A percentile compares a stretch with the other conserved stretches of the same genome.
Conservation (phyloP, 2,888 invertebrate species). For the Ormyrus rosae region DNA sequence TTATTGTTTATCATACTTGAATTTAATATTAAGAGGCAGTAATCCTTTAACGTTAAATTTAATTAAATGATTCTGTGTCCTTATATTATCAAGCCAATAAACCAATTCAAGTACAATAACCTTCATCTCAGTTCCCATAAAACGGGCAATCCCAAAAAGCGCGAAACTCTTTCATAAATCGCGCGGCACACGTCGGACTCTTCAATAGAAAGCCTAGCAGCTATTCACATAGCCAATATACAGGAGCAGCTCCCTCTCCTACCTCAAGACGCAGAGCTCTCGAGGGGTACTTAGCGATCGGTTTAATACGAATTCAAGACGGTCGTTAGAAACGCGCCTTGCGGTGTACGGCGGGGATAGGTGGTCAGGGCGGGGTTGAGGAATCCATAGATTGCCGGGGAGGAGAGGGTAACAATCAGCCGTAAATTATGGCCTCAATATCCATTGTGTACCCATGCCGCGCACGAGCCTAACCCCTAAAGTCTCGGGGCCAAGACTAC, state of each 20-base stretch:
- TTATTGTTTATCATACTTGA: no score
- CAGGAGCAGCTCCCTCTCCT: background rate
- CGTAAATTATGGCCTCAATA: constrained; percentile 77
- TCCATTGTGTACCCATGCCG: constrained; percentile 73
- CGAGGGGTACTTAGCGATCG: constrained; percentile 54
- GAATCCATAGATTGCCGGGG: constrained; percentile 74
- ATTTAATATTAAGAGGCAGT: no score
- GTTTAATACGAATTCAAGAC: constrained; percentile 72
- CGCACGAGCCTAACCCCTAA: constrained; percentile 63
- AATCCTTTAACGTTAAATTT: no score
- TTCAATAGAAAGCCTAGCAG: constrained; percentile 15
- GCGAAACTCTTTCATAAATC: constrained; percentile 41
- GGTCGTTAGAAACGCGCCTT: constrained; percentile 66
- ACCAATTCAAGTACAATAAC: constrained; percentile 25
- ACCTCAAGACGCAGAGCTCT: background rate
- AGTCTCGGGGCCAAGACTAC: constrained; percentile 74
- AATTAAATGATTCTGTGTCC: no score
- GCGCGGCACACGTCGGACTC: background rate
- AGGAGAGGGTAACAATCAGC: constrained; percentile 73
- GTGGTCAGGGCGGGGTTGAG: constrained; percentile 64
- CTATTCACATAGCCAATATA: constrained; percentile 13
- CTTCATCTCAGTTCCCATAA: background rate
- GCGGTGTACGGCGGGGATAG: constrained; percentile 29
- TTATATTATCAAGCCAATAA: constrained; percentile 4
- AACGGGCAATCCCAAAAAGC: constrained; percentile 2